Evolutionary conservation across 2,888 invertebrate genomes (phyloP).

Genomic region (Iselma pallidipennis): DNA sequence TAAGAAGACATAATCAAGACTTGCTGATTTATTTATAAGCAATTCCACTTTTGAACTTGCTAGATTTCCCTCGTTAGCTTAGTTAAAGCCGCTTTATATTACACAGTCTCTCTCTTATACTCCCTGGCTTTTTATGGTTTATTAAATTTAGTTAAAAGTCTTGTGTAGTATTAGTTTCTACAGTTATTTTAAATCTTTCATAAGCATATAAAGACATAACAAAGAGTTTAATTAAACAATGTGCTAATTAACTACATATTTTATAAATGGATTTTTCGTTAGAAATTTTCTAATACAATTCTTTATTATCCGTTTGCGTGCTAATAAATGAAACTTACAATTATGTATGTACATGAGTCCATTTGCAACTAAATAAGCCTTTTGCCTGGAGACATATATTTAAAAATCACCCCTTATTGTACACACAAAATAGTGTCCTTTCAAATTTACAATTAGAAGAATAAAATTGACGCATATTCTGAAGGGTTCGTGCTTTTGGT

Average conservation of each 20-base stretch:
- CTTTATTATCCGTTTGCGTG: too few relatives aligned
- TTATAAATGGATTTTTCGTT: not conserved
- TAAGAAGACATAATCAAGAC: conserved; percentile 38
- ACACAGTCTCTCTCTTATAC: not conserved
- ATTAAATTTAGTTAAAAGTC: not conserved
- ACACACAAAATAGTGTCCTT: too few relatives aligned
- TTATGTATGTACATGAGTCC: too few relatives aligned
- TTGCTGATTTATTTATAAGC: conserved; percentile 42
- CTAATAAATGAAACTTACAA: too few relatives aligned
- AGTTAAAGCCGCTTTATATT: not conserved
- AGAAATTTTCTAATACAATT: too few relatives aligned
- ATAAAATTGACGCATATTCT: too few relatives aligned
- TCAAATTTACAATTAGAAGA: too few relatives aligned
- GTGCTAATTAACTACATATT: conserved; percentile 32
- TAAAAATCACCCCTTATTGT: too few relatives aligned
- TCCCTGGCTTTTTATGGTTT: not conserved
- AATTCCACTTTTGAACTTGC: conserved; percentile 38
- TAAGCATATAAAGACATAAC: conserved; percentile 36
- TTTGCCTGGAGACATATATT: too few relatives aligned
- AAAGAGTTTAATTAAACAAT: conserved; percentile 36
- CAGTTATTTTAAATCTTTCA: conserved; percentile 36
- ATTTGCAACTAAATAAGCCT: too few relatives aligned
- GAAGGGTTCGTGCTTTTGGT: too few relatives aligned
- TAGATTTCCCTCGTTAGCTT: conserved; percentile 40
- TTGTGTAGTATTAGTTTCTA: not conserved